Base-by-base conservation (phyloP, 1,140 invertebrate species). In the Octopus bimaculoides region DNA sequence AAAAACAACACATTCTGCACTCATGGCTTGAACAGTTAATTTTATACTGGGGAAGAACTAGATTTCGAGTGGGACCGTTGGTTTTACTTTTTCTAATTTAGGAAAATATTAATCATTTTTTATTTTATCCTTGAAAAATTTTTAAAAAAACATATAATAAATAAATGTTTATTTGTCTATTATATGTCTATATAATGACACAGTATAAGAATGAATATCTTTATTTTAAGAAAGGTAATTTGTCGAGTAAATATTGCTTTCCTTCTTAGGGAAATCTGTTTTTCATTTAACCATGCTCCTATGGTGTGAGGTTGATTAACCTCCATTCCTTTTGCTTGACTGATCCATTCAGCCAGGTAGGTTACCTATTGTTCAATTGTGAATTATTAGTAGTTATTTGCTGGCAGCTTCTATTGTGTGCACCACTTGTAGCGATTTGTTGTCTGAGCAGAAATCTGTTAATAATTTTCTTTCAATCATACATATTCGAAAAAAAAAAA, bases 1-100 rank as follows among this genome's bases (percentile, higher is more conserved):
- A 52, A 52, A 41, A 75, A 75, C 26, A 75, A 75, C 52, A 53
- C 74, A 75, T 75, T 75, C 74, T 75, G 74, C 74, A 75, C 74
- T 75, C 74, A 52, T 52, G 74, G 52, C 66, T 71, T 71, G 66
- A 71, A 71, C 14, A n/a, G 26, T 71, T 71, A 41, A 41, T 41
- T 41, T 41, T 41, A 41, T 41, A 41, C 26, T 41, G 26, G 26
- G 26, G 26, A 41, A 41, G 26, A 41, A 41, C 26, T 41, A 41
- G 26, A 41, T 41, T 41, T 41, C 26, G 26, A 41, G 26, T 41
- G 26, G 26, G 26, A 41, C 26, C 26, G 26, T 41, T 41, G 26
- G 26, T 41, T 41, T 41, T 41, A 41, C 26, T 41, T 41, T 41
- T 41, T 41, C 26, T 41, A 41, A 41, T 41, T 41, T 41, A 41